Conservation (phyloP, 2,113 vertebrate species). For the Cisticola juncidis region DNA sequence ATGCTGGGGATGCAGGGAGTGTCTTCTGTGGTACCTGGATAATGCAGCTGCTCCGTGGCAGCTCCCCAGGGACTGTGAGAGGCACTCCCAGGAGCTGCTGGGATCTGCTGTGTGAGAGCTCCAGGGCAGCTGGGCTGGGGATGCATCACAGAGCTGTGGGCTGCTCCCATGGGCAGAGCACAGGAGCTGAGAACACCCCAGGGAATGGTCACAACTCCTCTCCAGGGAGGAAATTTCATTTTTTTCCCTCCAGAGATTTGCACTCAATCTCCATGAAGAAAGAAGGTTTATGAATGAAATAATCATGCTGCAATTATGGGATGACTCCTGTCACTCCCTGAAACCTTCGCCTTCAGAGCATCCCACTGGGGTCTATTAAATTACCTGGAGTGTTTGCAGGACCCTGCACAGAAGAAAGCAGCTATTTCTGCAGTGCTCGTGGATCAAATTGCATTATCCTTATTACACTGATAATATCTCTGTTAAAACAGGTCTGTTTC, state of each 20-base stretch:
- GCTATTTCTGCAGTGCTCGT: neutral
- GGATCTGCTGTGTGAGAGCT: neutral
- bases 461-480: neutral
- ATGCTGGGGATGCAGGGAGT: neutral
- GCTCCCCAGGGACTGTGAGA: neutral
- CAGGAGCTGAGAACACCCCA: neutral
- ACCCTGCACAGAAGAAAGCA: neutral
- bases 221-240: neutral
- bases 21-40: neutral
- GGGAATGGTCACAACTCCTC: slow-evolving; percentile 14
- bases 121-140: neutral
- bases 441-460: neutral
- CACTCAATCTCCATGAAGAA: neutral
- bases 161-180: slow-evolving; percentile 30
- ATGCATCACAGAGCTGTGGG: neutral
- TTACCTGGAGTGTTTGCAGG: neutral
- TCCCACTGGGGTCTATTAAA: neutral
- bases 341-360: neutral
- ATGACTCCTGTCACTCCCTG: neutral
- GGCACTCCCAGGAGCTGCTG: neutral
- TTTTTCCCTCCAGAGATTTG: neutral
- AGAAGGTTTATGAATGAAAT: neutral
- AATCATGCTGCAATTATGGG: neutral
- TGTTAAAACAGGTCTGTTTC: neutral
- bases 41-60: neutral